These are phyloP conservation scores for Eumacrocentrus americanus DNA, from an alignment of 2,888 invertebrate species.

Conservation along the genomic window DNA sequence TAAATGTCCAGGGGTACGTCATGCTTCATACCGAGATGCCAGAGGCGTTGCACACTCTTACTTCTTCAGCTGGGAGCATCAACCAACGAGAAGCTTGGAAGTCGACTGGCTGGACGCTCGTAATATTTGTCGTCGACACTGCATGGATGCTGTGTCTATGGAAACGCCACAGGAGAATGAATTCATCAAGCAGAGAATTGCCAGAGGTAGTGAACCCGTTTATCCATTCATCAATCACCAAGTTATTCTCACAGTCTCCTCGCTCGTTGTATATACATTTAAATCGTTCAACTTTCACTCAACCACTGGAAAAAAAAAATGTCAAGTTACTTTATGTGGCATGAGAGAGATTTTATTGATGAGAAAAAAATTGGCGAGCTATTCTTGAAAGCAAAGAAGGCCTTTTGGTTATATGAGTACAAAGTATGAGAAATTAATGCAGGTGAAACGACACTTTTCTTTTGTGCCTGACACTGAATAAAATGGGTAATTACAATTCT, in stretches of 20 bases:
- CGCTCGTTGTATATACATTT: not conserved
- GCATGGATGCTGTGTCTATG: constrained; percentile 91
- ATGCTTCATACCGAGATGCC: constrained; percentile 86
- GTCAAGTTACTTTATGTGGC: not conserved
- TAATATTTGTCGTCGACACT: constrained; percentile 89
- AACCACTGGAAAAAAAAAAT: not conserved
- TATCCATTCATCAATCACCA: not conserved
- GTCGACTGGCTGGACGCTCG: constrained; percentile 91
- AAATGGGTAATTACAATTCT: constrained; percentile 6
- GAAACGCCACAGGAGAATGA: constrained; percentile 92
- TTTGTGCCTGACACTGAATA: not conserved
- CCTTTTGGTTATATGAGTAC: no score
- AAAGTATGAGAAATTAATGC: constrained; percentile 1
- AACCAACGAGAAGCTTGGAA: constrained; percentile 79
- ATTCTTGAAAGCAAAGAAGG: no score
- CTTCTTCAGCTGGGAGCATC: constrained; percentile 93
- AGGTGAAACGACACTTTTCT: constrained; percentile 15
- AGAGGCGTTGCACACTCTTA: constrained; percentile 88
- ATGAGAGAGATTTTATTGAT: not conserved
- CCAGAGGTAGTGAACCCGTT: constrained; percentile 68
- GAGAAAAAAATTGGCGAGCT: not conserved
- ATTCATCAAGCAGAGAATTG: constrained; percentile 85
- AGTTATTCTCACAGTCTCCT: not conserved
- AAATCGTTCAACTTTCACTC: constrained; percentile 13
- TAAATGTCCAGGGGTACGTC: constrained; percentile 75